Evolutionary conservation across 1,140 invertebrate genomes (phyloP).

Genomic region (Drosophila simulans): DNA sequence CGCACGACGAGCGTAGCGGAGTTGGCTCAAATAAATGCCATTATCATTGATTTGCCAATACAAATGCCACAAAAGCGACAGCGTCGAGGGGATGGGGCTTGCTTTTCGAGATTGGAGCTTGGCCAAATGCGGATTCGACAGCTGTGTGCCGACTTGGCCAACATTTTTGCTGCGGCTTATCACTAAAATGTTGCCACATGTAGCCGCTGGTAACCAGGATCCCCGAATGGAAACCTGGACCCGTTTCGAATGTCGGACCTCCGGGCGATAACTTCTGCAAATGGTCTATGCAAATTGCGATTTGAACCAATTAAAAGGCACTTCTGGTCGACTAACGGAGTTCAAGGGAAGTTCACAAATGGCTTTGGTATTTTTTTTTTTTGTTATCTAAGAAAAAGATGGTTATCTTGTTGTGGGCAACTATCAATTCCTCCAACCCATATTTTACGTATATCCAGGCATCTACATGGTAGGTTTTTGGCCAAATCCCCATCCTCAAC

Average conservation of each 20-base stretch:
- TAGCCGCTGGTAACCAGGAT: conserved; percentile 6
- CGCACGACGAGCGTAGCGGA: conserved; percentile 32
- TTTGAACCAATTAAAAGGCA: conserved; percentile 68
- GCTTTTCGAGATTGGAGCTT: conserved; percentile 7
- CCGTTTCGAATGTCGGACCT: conserved; percentile 57
- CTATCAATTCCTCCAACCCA: conserved; percentile 20
- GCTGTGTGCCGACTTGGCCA: conserved; percentile 42
- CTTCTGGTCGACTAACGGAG: conserved; percentile 56
- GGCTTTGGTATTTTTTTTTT: background rate
- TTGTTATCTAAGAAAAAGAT: conserved; percentile 18
- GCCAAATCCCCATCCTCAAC: conserved; percentile 8
- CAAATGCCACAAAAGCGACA: conserved; percentile 45
- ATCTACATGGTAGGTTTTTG: conserved; percentile 10
- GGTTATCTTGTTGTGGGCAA: conserved; percentile 19
- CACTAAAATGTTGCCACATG: conserved; percentile 57
- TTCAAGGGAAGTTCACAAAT: conserved; percentile 31
- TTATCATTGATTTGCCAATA: conserved; percentile 63
- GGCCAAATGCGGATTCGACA: conserved; percentile 43
- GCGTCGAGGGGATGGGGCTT: conserved; percentile 30
- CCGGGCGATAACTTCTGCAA: conserved; percentile 25
- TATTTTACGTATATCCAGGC: conserved; percentile 22
- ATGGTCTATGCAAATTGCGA: conserved; percentile 13
- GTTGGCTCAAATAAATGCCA: conserved; percentile 61
- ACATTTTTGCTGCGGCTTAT: conserved; percentile 56
- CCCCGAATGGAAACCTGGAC: conserved; percentile 43